Evolutionary conservation across 2,113 vertebrate genomes (phyloP).

Genomic region (Lepus timidus): DNA sequence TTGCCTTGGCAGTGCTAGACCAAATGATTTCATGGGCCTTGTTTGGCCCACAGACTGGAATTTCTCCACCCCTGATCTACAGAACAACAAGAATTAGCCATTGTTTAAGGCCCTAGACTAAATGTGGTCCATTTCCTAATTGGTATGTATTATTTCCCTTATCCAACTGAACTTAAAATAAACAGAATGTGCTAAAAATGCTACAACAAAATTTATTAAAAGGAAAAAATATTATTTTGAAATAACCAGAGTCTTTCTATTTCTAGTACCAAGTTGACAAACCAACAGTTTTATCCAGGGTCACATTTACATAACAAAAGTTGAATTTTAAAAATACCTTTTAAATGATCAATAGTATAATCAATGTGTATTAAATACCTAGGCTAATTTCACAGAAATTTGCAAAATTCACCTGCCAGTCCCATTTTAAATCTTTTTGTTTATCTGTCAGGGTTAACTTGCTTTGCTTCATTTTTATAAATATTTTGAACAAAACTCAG

Average conservation of each 20-base stretch:
- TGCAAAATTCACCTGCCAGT: background rate
- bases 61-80: no score
- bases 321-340: background rate
- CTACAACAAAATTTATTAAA: background rate
- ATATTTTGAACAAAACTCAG: background rate
- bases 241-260: background rate
- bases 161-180: background rate
- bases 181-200: background rate
- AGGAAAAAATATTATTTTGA: background rate
- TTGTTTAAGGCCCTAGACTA: background rate
- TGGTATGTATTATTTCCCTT: background rate
- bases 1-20: no score
- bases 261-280: background rate
- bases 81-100: background rate
- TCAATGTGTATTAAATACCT: background rate
- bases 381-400: background rate
- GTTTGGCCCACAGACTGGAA: no score
- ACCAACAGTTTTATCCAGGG: background rate
- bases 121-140: background rate
- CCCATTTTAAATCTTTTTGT: background rate
- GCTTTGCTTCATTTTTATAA: slow-evolving; percentile 8
- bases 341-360: slow-evolving; percentile 13
- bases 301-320: background rate
- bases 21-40: no score
- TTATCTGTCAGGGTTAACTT: background rate